Conservation (phyloP, 1,140 invertebrate genomes). For the Drosophila suzukii region DNA sequence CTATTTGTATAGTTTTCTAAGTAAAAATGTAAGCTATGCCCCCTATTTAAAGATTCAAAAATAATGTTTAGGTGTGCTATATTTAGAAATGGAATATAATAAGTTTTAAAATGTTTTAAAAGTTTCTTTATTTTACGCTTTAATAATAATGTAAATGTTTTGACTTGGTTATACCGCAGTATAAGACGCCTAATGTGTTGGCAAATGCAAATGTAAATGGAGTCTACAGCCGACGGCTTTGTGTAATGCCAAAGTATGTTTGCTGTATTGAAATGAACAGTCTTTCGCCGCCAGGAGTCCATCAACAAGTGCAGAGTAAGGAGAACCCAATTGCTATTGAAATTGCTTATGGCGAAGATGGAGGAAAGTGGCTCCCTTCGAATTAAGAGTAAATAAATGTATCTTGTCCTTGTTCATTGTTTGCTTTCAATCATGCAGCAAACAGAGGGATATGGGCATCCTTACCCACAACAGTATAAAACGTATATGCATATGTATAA, state of each 20-base stretch:
- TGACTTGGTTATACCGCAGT: constrained; percentile 22
- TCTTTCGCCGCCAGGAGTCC: constrained; percentile 32
- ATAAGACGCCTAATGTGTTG: constrained; percentile 20
- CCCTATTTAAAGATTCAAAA: no score
- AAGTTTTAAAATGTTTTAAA: no score
- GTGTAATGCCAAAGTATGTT: constrained; percentile 37
- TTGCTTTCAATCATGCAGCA: constrained; percentile 43
- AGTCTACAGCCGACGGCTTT: constrained; percentile 36
- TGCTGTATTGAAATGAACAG: constrained; percentile 50
- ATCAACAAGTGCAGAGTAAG: constrained; percentile 40
- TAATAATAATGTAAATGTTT: background rate
- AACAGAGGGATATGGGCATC: constrained; percentile 31
- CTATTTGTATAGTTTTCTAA: no score
- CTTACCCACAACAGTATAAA: constrained; percentile 7
- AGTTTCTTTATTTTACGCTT: no score
- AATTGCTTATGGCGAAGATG: background rate
- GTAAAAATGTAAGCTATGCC: no score
- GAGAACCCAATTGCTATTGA: background rate
- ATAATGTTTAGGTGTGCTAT: no score
- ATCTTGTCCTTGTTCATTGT: constrained; percentile 40
- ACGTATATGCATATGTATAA: background rate
- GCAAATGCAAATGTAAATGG: constrained; percentile 35
- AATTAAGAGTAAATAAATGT: constrained; percentile 47
- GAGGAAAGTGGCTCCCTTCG: constrained; percentile 3
- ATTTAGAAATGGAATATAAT: no score